Conservation (phyloP, 35 echinoderm and acorn worm species). For the Lytechinus variegatus region DNA sequence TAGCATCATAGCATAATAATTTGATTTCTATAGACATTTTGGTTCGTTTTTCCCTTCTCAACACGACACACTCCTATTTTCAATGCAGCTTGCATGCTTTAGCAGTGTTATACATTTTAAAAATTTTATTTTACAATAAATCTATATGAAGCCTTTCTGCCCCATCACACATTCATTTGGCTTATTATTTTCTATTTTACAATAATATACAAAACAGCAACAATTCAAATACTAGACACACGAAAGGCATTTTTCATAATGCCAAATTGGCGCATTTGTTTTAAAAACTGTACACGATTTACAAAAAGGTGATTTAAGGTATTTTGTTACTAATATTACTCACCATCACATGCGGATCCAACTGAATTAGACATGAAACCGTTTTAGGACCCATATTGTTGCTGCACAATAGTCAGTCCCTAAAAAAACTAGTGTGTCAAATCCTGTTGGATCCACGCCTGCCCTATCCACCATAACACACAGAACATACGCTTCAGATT, state of each 20-base stretch:
- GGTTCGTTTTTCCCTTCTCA: neutral
- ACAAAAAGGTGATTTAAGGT: neutral
- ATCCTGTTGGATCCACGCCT: no score
- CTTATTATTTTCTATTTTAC: neutral
- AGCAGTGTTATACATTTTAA: neutral
- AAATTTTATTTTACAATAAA: constrained; percentile 5
- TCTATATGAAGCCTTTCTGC: neutral
- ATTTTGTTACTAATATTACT: no score
- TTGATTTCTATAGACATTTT: neutral
- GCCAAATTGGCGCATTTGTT: neutral
- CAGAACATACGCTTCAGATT: no score
- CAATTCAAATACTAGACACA: neutral
- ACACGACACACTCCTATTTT: neutral
- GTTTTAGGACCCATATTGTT: no score
- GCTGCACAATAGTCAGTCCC: no score
- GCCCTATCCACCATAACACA: no score
- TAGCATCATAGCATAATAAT: neutral
- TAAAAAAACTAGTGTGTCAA: no score
- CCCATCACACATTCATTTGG: neutral
- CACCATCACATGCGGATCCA: no score
- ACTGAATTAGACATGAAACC: no score
- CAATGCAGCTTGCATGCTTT: neutral
- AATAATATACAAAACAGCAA: neutral
- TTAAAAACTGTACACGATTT: neutral
- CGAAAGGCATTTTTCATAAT: constrained; percentile 15